phyloP scores from a whole-genome alignment of 1,140 invertebrate species.

The Drosophila tsacasi region DNA sequence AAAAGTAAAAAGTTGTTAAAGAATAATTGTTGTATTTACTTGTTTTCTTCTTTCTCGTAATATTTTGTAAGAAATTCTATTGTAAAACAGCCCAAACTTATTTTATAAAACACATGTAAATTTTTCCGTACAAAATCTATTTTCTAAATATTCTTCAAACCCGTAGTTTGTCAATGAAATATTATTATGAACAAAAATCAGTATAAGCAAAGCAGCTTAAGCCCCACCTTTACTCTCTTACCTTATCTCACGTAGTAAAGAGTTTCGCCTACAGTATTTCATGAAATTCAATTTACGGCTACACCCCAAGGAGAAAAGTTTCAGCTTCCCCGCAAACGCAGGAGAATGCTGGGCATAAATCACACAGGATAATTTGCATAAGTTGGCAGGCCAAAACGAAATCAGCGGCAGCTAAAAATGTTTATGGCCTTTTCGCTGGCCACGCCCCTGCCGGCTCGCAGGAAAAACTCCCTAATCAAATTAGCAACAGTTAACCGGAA shows the following conservation, averaged over 20 bases:
- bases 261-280: constrained; percentile 18
- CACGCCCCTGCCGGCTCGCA: background rate
- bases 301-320: constrained; percentile 49
- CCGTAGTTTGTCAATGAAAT: no score
- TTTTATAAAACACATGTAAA: background rate
- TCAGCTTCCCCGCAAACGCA: constrained; percentile 24
- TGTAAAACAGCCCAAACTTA: background rate
- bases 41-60: background rate
- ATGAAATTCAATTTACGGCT: constrained; percentile 68
- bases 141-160: background rate
- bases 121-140: background rate
- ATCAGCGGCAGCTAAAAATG: constrained; percentile 55
- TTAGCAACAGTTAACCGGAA: constrained; percentile 80
- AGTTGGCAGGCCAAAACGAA: constrained; percentile 68
- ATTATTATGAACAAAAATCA: background rate
- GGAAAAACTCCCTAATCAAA: constrained; percentile 75
- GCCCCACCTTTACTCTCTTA: background rate
- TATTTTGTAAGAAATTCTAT: background rate
- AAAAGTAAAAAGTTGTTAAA: no score
- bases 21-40: no score
- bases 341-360: constrained; percentile 67
- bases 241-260: background rate
- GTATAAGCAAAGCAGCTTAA: background rate
- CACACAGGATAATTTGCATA: constrained; percentile 72
- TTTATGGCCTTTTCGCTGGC: constrained; percentile 56